Evolutionary conservation across 2,888 invertebrate species (phyloP).

Genomic region (Temnothorax unifasciatus): DNA sequence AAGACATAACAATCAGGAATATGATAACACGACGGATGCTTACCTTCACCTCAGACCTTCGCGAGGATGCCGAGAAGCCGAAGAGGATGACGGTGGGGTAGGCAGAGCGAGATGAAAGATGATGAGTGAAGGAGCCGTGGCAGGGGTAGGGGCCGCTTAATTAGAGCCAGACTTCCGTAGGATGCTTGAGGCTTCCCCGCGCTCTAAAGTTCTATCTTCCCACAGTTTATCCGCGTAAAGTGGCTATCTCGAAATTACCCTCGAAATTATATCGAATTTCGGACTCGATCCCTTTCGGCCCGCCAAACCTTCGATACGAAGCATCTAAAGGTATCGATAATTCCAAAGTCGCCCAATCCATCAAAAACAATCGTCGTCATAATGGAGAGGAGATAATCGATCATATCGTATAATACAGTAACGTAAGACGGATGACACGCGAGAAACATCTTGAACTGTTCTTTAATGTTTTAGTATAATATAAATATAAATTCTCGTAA

Average conservation of each 20-base stretch:
- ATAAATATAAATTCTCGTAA: neutral
- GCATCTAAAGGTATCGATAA: conserved; percentile 25
- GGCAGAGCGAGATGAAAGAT: conserved; percentile 80
- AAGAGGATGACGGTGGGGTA: conserved; percentile 63
- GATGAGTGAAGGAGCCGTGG: conserved; percentile 83
- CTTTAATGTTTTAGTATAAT: conserved; percentile 4
- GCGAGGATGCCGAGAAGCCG: conserved; percentile 70
- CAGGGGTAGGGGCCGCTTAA: conserved; percentile 83
- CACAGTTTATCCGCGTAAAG: conserved; percentile 85
- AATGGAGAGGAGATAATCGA: conserved; percentile 25
- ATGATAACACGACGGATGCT: conserved; percentile 84
- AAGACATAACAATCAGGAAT: conserved; percentile 85
- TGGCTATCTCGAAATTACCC: conserved; percentile 83
- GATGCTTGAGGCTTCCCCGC: conserved; percentile 85
- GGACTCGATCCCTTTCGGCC: conserved; percentile 62
- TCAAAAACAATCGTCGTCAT: conserved; percentile 24
- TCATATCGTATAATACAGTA: neutral
- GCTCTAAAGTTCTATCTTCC: conserved; percentile 83
- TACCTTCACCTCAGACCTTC: conserved; percentile 81
- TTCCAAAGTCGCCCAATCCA: conserved; percentile 6
- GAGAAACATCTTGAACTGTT: neutral
- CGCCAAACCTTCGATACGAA: neutral
- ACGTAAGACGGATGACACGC: conserved; percentile 17
- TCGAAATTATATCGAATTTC: conserved; percentile 80
- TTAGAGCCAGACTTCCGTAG: conserved; percentile 86